These are phyloP conservation scores for Apantesis nais DNA, from an alignment of 2,888 invertebrate species.

Conservation along the genomic window DNA sequence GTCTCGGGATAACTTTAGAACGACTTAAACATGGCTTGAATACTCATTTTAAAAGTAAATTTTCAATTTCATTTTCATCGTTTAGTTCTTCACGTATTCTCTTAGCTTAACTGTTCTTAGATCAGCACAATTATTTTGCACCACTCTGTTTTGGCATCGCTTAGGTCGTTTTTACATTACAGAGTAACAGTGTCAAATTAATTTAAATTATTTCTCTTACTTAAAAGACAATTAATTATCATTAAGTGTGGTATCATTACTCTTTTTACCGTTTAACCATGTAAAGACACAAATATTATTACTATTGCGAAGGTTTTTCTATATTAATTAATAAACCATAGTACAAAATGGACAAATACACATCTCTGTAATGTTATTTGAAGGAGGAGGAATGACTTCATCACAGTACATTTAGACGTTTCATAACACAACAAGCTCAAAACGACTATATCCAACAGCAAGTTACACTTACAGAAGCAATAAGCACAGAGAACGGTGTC, in stretches of 20 bases:
- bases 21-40: no score
- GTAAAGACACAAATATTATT: neutral
- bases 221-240: no score
- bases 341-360: neutral
- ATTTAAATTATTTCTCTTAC: neutral
- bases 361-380: neutral
- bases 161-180: neutral
- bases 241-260: no score
- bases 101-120: neutral
- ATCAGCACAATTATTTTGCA: neutral
- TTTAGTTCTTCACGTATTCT: neutral
- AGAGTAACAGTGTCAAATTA: neutral
- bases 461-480: conserved; percentile 35
- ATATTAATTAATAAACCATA: neutral
- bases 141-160: neutral
- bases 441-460: conserved; percentile 16
- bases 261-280: neutral
- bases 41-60: neutral
- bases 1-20: neutral
- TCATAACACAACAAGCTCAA: conserved; percentile 32
- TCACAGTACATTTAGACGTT: conserved; percentile 30
- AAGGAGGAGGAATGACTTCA: conserved; percentile 5
- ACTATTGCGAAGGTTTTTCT: no score
- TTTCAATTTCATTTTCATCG: no score
- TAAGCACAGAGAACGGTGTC: conserved; percentile 43